A percentile compares a stretch with the other conserved stretches of the same genome.
phyloP scores from a whole-genome alignment of 2,888 invertebrate species.

The Neria commutata region DNA sequence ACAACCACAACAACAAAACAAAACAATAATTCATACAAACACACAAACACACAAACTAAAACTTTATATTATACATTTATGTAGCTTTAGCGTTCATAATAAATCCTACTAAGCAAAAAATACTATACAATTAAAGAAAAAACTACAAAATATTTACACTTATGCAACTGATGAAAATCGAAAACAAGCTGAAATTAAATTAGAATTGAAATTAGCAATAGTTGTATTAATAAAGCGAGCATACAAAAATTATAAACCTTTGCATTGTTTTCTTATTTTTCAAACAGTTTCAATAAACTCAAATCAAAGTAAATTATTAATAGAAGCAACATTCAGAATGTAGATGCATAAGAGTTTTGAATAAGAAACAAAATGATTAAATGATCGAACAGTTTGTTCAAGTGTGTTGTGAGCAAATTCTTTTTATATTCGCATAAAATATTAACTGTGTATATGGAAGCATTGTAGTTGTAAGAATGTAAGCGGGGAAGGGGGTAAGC shows the following conservation, averaged over 20 bases:
- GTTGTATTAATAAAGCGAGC: conserved; percentile 27
- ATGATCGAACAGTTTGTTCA: too few relatives aligned
- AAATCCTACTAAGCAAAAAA: conserved; percentile 10
- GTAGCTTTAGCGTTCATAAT: background rate
- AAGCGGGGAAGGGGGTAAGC: too few relatives aligned
- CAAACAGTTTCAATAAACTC: background rate
- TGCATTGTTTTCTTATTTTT: background rate
- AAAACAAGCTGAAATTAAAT: conserved; percentile 15
- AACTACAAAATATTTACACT: background rate
- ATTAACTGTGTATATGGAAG: too few relatives aligned
- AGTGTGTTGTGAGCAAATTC: too few relatives aligned
- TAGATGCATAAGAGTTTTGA: too few relatives aligned
- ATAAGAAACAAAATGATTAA: too few relatives aligned
- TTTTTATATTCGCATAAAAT: too few relatives aligned
- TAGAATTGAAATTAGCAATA: conserved; percentile 19
- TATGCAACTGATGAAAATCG: conserved; percentile 14
- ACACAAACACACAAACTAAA: conserved; percentile 9
- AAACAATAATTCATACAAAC: background rate
- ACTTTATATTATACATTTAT: conserved; percentile 26
- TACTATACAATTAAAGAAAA: background rate
- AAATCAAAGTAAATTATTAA: background rate
- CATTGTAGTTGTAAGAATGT: too few relatives aligned
- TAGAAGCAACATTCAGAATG: background rate
- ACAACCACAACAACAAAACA: too few relatives aligned
- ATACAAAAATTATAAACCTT: conserved; percentile 2